These are phyloP conservation scores for Marisa cornuarietis DNA, from an alignment of 1,140 invertebrate species.

Conservation along the genomic window DNA sequence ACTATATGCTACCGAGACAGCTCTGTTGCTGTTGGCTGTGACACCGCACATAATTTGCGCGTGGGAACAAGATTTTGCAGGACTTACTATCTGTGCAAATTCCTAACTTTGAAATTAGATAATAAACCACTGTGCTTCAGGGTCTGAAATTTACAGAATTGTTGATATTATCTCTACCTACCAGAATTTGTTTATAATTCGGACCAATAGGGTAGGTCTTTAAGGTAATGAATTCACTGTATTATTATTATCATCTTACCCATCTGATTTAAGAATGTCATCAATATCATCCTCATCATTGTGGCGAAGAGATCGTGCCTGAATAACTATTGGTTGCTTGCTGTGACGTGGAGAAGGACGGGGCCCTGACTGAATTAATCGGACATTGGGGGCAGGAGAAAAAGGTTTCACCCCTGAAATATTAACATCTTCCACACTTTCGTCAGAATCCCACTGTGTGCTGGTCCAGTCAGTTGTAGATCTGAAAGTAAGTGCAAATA, in stretches of 20 bases:
- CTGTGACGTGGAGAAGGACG: constrained; percentile 25
- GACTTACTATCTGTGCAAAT: no score
- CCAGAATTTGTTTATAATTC: no score
- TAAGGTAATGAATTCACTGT: no score
- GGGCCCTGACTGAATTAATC: constrained; percentile 35
- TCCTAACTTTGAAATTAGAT: no score
- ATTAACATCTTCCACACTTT: constrained; percentile 38
- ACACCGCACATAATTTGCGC: no score
- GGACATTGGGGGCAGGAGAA: constrained; percentile 25
- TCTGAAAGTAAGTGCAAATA: constrained; percentile 8
- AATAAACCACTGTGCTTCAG: no score
- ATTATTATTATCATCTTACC: constrained; percentile 11
- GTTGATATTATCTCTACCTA: no score
- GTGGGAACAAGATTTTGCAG: no score
- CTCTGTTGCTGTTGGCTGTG: no score
- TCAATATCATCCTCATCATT: constrained; percentile 41
- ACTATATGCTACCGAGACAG: no score
- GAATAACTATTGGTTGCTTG: constrained; percentile 28
- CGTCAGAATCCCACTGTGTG: constrained; percentile 55
- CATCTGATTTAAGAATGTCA: constrained; percentile 34
- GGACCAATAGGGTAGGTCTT: no score
- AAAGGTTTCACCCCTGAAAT: constrained; percentile 21
- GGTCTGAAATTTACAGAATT: no score
- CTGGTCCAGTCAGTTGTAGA: constrained; percentile 60
- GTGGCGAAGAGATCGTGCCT: constrained; percentile 42